Evolutionary conservation across 2,113 vertebrate species (phyloP).

Genomic region (Grus americana): DNA sequence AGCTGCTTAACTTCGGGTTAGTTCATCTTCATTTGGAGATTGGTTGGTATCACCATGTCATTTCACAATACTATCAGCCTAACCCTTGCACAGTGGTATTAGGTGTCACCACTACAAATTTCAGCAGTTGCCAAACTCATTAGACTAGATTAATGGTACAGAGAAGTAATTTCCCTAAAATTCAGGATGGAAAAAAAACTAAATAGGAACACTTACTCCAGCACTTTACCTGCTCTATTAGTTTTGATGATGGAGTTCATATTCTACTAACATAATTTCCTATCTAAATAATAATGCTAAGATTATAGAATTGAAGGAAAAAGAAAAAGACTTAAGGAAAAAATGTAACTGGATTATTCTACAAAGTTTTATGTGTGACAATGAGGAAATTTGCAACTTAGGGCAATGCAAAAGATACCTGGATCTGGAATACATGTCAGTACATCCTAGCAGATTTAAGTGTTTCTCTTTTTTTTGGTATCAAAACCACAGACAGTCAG

Average conservation of each 20-base stretch:
- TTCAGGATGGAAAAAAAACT: not conserved
- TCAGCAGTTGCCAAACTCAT: not conserved
- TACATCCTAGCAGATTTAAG: not conserved
- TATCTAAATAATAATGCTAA: not conserved
- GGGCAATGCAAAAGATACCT: not conserved
- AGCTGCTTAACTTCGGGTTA: not conserved
- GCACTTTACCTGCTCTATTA: not conserved
- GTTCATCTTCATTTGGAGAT: not conserved
- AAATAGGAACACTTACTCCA: not conserved
- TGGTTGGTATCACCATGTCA: not conserved
- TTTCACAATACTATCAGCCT: not conserved
- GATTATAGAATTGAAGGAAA: not conserved
- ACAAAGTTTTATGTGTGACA: not conserved
- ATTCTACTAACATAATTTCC: not conserved
- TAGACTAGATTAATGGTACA: not conserved
- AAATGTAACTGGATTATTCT: not conserved
- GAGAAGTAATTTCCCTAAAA: not conserved
- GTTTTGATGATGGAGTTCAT: not conserved
- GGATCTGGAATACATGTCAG: not conserved
- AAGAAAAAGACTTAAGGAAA: not conserved
- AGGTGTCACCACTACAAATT: not conserved
- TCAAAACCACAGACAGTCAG: not conserved
- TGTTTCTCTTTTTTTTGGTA: not conserved
- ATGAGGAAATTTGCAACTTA: not conserved
- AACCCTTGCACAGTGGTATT: not conserved